Evolutionary conservation across 2,888 invertebrate species (phyloP), one percentile per base, ranked within the genome.

Genomic region (Netelia inedita): DNA sequence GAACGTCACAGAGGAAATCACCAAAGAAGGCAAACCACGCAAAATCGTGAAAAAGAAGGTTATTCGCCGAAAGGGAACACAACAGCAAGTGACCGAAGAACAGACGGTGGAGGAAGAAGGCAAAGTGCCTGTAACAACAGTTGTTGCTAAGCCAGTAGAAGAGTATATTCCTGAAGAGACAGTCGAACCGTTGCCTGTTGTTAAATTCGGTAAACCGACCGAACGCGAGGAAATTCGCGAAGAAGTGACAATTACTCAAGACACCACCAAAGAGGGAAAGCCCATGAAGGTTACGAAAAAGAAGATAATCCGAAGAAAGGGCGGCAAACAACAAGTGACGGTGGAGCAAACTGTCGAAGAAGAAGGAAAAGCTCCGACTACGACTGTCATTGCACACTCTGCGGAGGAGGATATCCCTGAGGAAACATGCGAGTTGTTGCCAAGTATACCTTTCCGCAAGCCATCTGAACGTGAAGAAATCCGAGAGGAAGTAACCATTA

Each of bases 81-180:
- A 92, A 69, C 93, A 94, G 28, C 93, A 94, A 89, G 91, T 94
- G 0, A 94, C 94, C 0, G 94, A 94, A 79, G 93, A 94, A 50
- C 93, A 93, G 35, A 91, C 91, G 11, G 90, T 94, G 0, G 92
- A 93, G 82, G 94, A 94, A 79, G 94, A 94, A 2, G 93, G 93
- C 28, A 92, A 94, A 68, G 84, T 89, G 14, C 93, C 94, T 0
- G 88, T 93, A 1, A 93, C 93, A 0, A 93, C 92, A 0, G 91
- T 94, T 0, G 89, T 91, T n/a, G 91, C 81, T 1, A 91, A 82
- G 89, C 94, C 89, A 87, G 87, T 83, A 50, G 89, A 87, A 61
- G 80, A 82, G 41, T 55, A 81, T 1, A 19, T 87, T 35, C 75
- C 81, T 65, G 79, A 89, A 93, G 71, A 86, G 66, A 75, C 76